Percentiles rank a stretch among this genome's conserved stretches.
These are phyloP conservation scores for Hemiscyllium ocellatum DNA, from an alignment of 2,113 vertebrate species.

Conservation along the genomic window DNA sequence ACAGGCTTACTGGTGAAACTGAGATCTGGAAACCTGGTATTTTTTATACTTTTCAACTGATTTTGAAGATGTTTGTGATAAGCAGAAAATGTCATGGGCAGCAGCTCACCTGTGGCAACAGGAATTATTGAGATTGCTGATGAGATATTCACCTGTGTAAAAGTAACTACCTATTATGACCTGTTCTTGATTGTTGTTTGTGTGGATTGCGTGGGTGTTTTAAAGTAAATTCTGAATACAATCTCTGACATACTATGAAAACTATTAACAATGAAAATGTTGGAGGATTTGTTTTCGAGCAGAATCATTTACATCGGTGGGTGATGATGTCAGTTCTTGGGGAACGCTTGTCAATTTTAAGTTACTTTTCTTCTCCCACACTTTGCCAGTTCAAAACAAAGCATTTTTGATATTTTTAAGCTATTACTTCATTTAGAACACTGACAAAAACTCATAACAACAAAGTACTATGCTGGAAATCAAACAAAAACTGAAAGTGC, in stretches of 20 bases:
- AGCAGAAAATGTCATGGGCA: not conserved
- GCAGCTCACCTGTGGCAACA: not conserved
- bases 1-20: not conserved
- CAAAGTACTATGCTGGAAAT: too few species aligned
- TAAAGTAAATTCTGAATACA: not conserved
- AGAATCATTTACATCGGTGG: not conserved
- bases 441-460: too few species aligned
- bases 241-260: conserved; percentile 10
- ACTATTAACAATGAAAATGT: conserved; percentile 13
- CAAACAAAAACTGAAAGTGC: too few species aligned
- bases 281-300: not conserved
- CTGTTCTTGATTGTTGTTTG: not conserved
- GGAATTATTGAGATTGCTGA: too few species aligned
- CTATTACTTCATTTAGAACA: not conserved
- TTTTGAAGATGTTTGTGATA: not conserved
- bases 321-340: not conserved
- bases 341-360: not conserved
- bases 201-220: too few species aligned
- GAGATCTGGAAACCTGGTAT: not conserved
- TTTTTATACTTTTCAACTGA: not conserved
- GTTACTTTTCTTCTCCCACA: too few species aligned
- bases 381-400: not conserved
- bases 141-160: not conserved
- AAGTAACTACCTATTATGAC: not conserved
- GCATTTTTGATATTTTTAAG: not conserved